Base-by-base conservation (phyloP, 2,113 vertebrate genomes). In the Bos indicus region DNA sequence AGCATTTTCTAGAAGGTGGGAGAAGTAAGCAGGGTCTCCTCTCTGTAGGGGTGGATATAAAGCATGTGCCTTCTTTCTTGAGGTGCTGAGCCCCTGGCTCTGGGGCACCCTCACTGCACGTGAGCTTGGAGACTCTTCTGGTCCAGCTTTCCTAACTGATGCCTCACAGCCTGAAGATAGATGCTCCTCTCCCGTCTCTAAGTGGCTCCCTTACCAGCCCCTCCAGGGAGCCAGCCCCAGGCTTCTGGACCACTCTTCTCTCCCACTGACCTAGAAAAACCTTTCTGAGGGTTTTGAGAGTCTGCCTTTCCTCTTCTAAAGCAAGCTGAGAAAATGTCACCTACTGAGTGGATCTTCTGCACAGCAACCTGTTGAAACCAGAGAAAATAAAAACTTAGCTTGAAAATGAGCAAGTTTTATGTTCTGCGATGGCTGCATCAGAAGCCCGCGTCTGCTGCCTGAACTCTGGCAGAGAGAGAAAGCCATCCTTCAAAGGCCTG, bases 281-380 rank as follows among this genome's bases (percentile, higher is more conserved):
- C 82, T 87, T 94, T 43, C 4, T 7, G 78, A 77, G 30, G 57
- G 36, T 74, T 25, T 78, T 13, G 51, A 82, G 26, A 36, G 1
- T 13, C 87, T 83, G 36, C n/a, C 21, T 74, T 95, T 82, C n/a
- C 59, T 60, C 4, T 94, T 93, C 19, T 40, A 48, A 92, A 94
- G 82, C 85, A 85, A 56, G 71, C 86, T 15, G 60, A 86, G 78
- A 54, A 96, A 77, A 52, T 28, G 26, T 15, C 77, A 71, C 1
- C 0, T 12, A 2, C 40, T 3, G 52, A 94, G 94, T 43, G 74
- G 74, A 62, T 33, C 36, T 56, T 94, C 89, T 40, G n/a, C 90
- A 64, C 28, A 62, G 91, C 60, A 88, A 96, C 91, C 83, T 97
- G 86, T 93, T 96, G 95, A 62, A 97, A 77, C 25, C 77, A 52